These are phyloP conservation scores for Haliclystus octoradiatus DNA, from an alignment of 30 jellyfish, hydroid and myxozoan species.

Conservation along the genomic window DNA sequence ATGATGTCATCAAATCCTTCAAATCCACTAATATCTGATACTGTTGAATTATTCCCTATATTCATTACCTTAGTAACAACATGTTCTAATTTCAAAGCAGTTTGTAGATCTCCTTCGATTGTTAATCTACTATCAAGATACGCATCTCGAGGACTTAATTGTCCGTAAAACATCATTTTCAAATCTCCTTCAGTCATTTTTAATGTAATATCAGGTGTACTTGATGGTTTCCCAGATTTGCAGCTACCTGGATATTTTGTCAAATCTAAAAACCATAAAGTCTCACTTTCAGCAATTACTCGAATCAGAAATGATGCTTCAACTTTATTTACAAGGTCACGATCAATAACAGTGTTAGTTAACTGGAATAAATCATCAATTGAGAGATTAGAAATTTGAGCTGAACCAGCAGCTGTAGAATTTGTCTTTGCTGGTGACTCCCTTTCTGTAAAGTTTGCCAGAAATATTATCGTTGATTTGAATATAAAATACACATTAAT, in stretches of 20 bases:
- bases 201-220: conserved; percentile 37
- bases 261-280: conserved; percentile 56
- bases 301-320: conserved; percentile 38
- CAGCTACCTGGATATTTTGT: conserved; percentile 15
- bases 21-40: too few relatives aligned
- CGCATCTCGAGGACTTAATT: conserved; percentile 33
- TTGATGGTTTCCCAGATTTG: conserved; percentile 36
- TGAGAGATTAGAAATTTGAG: too few relatives aligned
- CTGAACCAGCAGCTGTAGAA: too few relatives aligned
- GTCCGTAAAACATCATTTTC: conserved; percentile 36
- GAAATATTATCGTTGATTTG: too few relatives aligned
- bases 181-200: conserved; percentile 14
- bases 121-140: conserved; percentile 29
- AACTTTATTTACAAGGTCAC: conserved; percentile 24
- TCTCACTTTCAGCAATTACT: conserved; percentile 26
- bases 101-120: conserved; percentile 33
- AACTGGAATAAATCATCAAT: conserved; percentile 44
- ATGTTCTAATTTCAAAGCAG: conserved; percentile 38
- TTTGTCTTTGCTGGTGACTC: too few relatives aligned
- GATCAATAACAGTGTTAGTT: conserved; percentile 21
- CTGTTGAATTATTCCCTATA: too few relatives aligned
- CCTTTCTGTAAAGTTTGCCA: too few relatives aligned
- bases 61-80: background rate
- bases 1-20: too few relatives aligned
- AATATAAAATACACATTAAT: too few relatives aligned